phyloP scores from a whole-genome alignment of 2,888 invertebrate species.

The Agonopterix arenella region DNA sequence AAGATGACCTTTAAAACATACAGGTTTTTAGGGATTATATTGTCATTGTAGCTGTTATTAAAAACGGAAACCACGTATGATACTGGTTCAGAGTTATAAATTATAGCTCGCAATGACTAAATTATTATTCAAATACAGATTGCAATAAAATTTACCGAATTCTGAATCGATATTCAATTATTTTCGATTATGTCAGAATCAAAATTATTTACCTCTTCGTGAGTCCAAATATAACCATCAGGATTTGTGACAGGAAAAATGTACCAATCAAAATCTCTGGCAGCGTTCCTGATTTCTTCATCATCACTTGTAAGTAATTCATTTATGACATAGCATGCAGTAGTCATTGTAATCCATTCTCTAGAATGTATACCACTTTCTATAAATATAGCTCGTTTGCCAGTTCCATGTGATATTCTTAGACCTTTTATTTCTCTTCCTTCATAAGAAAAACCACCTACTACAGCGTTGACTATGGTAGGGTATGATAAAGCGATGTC shows the following conservation, averaged over 20 bases:
- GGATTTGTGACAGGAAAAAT: slow-evolving; percentile 86
- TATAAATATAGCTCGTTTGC: slow-evolving; percentile 46
- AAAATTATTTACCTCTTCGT: slow-evolving; percentile 60
- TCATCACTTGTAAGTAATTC: slow-evolving; percentile 76
- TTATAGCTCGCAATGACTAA: too few relatives aligned
- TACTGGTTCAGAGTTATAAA: too few relatives aligned
- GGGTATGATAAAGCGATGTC: slow-evolving; percentile 62
- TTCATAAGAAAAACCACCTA: slow-evolving; percentile 62
- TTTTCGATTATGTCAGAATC: too few relatives aligned
- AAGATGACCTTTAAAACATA: background rate
- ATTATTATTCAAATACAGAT: too few relatives aligned
- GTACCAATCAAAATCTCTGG: slow-evolving; percentile 82
- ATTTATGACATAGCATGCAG: slow-evolving; percentile 78
- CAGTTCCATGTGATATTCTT: slow-evolving; percentile 58
- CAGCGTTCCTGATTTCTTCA: slow-evolving; percentile 55
- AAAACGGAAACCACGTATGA: background rate
- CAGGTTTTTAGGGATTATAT: too few relatives aligned
- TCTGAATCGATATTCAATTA: too few relatives aligned
- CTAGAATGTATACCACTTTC: slow-evolving; percentile 82
- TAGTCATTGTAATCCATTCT: slow-evolving; percentile 85
- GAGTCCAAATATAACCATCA: slow-evolving; percentile 85
- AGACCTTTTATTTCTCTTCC: slow-evolving; percentile 62
- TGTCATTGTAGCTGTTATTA: too few relatives aligned
- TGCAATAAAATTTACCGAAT: too few relatives aligned
- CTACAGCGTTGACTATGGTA: slow-evolving; percentile 47